Base-by-base conservation (phyloP, 35 echinoderm and acorn worm species). In the Apostichopus californicus region DNA sequence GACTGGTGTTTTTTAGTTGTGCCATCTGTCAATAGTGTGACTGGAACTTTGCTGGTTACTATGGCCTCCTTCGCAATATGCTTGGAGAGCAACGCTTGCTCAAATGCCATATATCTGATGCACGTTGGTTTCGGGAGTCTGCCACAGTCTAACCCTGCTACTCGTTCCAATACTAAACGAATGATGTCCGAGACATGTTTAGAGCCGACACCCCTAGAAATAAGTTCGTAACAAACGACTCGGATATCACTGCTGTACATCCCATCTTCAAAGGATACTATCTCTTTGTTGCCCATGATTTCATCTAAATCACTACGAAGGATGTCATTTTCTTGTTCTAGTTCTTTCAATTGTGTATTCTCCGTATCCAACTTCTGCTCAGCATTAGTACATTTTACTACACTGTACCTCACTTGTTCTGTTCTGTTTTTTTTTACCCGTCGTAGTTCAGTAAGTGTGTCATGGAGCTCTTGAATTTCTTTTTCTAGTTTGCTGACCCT, bases 41-140 rank as follows among this genome's bases (percentile, higher is more conserved):
- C 66, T 23, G 26, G 26, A 28, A 28, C 26, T 11, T 21, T 10
- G 73, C 23, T 20, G 89, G 54, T 80, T 90, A 6, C 92, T 92
- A 23, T 71, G 85, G 15, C 55, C 17, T 28, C 86, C 79, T 0
- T 60, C 11, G 92, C 95, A 18, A 57, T 23, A 22, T 93, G 5
- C 87, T 93, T 93, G 2, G 91, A 55, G 5, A 95, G 86, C 1
- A 95, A n/a, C 1, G 94, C 94, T 57, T 95, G 91, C 79, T 95
- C 94, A 93, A 96, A 93, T 8, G 92, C 91, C 94, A 96, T 96
- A 8, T 78, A 86, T 75, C 94, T 75, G 6, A 95, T 92, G 9
- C 6, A 78, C 2, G 94, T 95, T 28, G 94, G 94, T 57, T 92
- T 95, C 55, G 94, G 94, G 8, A 95, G 71, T 57, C 59, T 73